These are phyloP conservation scores for Leptinotarsa defecta DNA, from an alignment of 1,140 invertebrate genomes.

Conservation along the genomic window DNA sequence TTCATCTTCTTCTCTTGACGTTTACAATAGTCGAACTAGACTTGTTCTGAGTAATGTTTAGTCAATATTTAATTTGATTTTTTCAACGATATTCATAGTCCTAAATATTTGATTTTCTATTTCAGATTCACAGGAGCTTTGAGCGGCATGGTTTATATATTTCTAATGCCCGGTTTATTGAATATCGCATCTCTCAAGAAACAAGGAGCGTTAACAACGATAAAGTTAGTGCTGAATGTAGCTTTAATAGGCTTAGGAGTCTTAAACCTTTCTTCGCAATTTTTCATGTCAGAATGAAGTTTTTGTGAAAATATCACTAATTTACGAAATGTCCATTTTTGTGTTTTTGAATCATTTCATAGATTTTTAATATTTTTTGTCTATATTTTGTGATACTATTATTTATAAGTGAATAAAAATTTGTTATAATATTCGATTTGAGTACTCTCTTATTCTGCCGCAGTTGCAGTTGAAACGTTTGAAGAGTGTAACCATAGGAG, in stretches of 20 bases:
- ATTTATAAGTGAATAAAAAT: too few species aligned
- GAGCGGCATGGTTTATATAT: slow-evolving; percentile 86
- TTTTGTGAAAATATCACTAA: neutral
- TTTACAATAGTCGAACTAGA: too few species aligned
- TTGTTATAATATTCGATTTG: too few species aligned
- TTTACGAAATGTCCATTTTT: too few species aligned
- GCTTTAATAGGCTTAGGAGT: slow-evolving; percentile 71
- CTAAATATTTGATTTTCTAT: slow-evolving; percentile 31
- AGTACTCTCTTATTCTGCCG: too few species aligned
- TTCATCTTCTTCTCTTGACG: too few species aligned
- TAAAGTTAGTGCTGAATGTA: slow-evolving; percentile 63
- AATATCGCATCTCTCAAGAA: slow-evolving; percentile 71
- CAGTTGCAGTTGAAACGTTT: too few species aligned
- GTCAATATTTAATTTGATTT: too few species aligned
- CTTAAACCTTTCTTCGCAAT: slow-evolving; percentile 78
- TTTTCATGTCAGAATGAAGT: slow-evolving; percentile 63
- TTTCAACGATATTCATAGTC: too few species aligned
- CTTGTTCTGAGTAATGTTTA: too few species aligned
- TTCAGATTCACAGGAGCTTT: slow-evolving; percentile 84
- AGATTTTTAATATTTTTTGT: neutral
- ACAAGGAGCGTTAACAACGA: slow-evolving; percentile 63
- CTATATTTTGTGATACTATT: too few species aligned
- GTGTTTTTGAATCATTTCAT: neutral
- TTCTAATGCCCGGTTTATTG: slow-evolving; percentile 78
- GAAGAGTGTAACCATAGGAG: too few species aligned